phyloP scores from a whole-genome alignment of 2,888 invertebrate genomes.

The Xestia rhomboidea region DNA sequence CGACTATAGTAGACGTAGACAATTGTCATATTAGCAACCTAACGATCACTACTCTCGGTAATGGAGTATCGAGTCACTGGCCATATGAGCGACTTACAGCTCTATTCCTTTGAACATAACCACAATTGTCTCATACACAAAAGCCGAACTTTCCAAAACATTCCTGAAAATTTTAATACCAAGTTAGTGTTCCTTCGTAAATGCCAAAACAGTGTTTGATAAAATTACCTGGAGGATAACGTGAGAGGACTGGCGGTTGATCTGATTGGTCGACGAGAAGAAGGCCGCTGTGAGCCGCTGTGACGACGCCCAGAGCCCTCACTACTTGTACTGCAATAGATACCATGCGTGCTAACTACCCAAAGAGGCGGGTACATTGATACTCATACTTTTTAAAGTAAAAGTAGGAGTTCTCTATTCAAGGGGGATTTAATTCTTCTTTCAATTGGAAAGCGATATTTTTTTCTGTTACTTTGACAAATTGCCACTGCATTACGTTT shows the following conservation, averaged over 20 bases:
- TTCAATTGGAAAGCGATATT: not conserved
- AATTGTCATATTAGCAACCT: not conserved
- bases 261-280: constrained; percentile 79
- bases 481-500: constrained; percentile 5
- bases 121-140: constrained; percentile 9
- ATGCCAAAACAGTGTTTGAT: constrained; percentile 21
- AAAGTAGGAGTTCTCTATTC: not conserved
- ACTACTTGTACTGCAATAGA: constrained; percentile 75
- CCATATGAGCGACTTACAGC: constrained; percentile 7
- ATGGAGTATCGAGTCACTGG: not conserved
- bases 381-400: not conserved
- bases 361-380: constrained; percentile 56
- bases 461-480: not conserved
- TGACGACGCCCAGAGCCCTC: constrained; percentile 50
- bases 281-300: constrained; percentile 66
- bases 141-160: constrained; percentile 18
- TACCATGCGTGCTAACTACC: constrained; percentile 74
- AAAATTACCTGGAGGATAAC: constrained; percentile 71
- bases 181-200: constrained; percentile 30
- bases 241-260: constrained; percentile 77
- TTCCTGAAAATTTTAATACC: constrained; percentile 23
- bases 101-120: not conserved
- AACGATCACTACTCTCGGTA: not conserved
- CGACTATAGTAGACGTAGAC: no score
- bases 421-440: not conserved